phyloP scores from a whole-genome alignment of 2,888 invertebrate genomes.

The Nomada goodeniana region DNA sequence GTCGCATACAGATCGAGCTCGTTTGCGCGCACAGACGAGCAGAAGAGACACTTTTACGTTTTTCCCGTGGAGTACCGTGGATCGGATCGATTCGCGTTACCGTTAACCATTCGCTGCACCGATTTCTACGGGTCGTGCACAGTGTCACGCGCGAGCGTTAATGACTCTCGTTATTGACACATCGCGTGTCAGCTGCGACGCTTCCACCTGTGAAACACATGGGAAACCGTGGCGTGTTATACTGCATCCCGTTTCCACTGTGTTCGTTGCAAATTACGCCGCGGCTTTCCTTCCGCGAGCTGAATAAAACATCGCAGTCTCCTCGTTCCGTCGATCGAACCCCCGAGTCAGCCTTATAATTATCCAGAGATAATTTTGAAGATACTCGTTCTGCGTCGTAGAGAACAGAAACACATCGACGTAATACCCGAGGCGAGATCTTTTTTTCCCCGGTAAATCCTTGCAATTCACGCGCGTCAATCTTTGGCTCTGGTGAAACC shows the following conservation, averaged over 20 bases:
- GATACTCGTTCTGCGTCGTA: too few relatives aligned
- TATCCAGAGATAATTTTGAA: background rate
- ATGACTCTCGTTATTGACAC: constrained; percentile 63
- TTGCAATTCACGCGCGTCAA: too few relatives aligned
- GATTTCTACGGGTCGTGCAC: constrained; percentile 51
- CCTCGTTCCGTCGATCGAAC: background rate
- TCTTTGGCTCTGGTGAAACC: too few relatives aligned
- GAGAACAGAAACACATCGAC: too few relatives aligned
- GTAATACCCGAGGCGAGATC: too few relatives aligned
- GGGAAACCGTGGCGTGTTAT: constrained; percentile 17
- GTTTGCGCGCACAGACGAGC: background rate
- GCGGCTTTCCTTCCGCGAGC: constrained; percentile 34
- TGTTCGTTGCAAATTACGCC: constrained; percentile 38
- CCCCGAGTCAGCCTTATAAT: constrained; percentile 14
- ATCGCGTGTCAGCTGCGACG: constrained; percentile 54
- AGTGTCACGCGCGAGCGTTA: constrained; percentile 53
- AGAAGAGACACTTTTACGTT: constrained; percentile 10
- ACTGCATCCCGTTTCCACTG: constrained; percentile 35
- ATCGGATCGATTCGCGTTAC: constrained; percentile 24
- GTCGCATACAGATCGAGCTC: background rate
- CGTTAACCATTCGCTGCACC: constrained; percentile 21
- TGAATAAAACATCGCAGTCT: constrained; percentile 40
- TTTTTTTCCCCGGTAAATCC: too few relatives aligned
- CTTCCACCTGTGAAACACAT: constrained; percentile 36
- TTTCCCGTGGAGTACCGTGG: background rate